Percentiles rank a stretch among this genome's conserved stretches.
phyloP scores from a whole-genome alignment of 2,888 invertebrate species.

The Sceliomorpha sp. region DNA sequence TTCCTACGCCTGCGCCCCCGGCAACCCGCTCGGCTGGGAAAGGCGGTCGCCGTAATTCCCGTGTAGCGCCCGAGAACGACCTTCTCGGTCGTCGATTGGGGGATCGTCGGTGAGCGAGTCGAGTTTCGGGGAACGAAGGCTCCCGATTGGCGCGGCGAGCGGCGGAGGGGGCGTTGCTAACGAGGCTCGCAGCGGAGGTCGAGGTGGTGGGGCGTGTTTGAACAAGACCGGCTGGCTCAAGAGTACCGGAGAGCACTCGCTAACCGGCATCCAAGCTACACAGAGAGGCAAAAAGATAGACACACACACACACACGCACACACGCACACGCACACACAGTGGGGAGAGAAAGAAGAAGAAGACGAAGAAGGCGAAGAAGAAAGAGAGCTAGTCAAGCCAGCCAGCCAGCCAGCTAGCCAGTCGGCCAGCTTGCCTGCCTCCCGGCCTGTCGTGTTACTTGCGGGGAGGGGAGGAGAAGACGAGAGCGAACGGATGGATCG shows the following conservation, averaged over 20 bases:
- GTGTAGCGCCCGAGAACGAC: not conserved
- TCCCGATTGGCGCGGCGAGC: conserved; percentile 5
- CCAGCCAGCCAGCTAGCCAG: too few relatives aligned
- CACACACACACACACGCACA: too few relatives aligned
- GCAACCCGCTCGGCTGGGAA: conserved; percentile 28
- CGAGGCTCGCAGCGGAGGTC: conserved; percentile 31
- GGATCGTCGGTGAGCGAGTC: conserved; percentile 2
- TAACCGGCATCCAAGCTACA: conserved; percentile 77
- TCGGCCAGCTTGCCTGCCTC: too few relatives aligned
- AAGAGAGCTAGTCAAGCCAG: conserved; percentile 36
- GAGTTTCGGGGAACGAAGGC: conserved; percentile 7
- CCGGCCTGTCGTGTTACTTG: too few relatives aligned
- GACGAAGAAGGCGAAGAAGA: too few relatives aligned
- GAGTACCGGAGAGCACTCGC: conserved; percentile 79
- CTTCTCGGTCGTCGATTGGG: conserved; percentile 1
- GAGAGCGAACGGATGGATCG: too few relatives aligned
- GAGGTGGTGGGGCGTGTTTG: conserved; percentile 73
- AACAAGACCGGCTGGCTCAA: conserved; percentile 77
- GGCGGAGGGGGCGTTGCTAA: conserved; percentile 25
- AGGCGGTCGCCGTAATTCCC: conserved; percentile 9
- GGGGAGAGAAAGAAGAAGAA: too few relatives aligned
- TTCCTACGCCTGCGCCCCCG: conserved; percentile 30
- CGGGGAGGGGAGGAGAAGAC: not conserved
- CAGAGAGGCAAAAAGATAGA: conserved; percentile 53
- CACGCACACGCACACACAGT: not conserved